A percentile compares a stretch with the other conserved stretches of the same genome.
Conservation (phyloP, 2,113 vertebrate genomes). For the Trochalopteron elliotii region DNA sequence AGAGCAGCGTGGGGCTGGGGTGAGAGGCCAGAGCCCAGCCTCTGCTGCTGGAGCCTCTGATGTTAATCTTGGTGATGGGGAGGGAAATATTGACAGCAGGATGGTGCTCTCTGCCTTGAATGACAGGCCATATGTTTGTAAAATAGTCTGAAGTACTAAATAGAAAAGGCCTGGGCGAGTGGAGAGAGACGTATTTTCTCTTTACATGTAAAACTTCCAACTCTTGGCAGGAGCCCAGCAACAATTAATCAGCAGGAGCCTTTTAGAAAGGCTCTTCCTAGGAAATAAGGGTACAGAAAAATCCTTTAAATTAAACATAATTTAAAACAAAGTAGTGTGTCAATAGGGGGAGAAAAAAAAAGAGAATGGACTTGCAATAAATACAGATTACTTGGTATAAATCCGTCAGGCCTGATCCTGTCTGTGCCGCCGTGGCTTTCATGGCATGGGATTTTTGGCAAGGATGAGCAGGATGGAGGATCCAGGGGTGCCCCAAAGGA, state of each 20-base stretch:
- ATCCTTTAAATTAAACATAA: slow-evolving; percentile 59
- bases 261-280: slow-evolving; percentile 54
- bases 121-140: slow-evolving; percentile 54
- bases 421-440: not conserved
- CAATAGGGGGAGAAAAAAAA: not conserved
- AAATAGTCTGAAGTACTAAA: slow-evolving; percentile 31
- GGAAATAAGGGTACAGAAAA: slow-evolving; percentile 56
- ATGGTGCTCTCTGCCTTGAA: slow-evolving; percentile 39
- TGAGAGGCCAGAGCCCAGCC: slow-evolving; percentile 11
- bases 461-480: not conserved
- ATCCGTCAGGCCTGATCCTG: not conserved
- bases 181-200: slow-evolving; percentile 25
- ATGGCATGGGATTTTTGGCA: not conserved
- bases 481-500: not conserved
- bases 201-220: slow-evolving; percentile 52
- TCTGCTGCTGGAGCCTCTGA: not conserved
- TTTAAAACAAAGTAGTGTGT: slow-evolving; percentile 61
- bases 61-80: slow-evolving; percentile 54
- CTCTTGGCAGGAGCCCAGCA: slow-evolving; percentile 54
- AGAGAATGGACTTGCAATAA: not conserved
- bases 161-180: slow-evolving; percentile 12
- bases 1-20: not conserved
- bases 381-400: not conserved
- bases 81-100: slow-evolving; percentile 58
- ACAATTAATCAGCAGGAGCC: slow-evolving; percentile 62